Evolutionary conservation across 92 coral and sea anemone genomes (phyloP).

Genomic region (Epizoanthus fatuus): DNA sequence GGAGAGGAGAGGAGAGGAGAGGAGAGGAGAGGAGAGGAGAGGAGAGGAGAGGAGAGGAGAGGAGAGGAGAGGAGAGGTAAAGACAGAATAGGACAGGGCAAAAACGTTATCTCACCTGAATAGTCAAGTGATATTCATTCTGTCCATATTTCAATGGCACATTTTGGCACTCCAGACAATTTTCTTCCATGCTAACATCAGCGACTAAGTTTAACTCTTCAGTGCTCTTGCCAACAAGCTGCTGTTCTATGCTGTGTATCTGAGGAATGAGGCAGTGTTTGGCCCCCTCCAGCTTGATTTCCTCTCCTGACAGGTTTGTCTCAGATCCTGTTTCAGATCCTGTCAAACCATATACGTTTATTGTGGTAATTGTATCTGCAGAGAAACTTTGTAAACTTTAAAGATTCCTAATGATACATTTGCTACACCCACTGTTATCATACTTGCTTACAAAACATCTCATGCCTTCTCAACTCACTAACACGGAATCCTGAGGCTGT

Average conservation of each 20-base stretch:
- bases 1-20: too few species aligned
- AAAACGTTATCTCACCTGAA: constrained; percentile 59
- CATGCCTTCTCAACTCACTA: too few species aligned
- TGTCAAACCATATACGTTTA: neutral
- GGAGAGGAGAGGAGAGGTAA: too few species aligned
- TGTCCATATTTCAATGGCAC: constrained; percentile 83
- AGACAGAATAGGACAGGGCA: too few species aligned
- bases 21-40: too few species aligned
- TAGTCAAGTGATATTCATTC: constrained; percentile 79
- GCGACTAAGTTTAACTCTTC: constrained; percentile 76
- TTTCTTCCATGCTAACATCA: constrained; percentile 67
- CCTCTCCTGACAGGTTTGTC: neutral
- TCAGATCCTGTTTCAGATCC: constrained; percentile 4
- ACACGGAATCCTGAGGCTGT: too few species aligned
- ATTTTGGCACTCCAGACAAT: constrained; percentile 75
- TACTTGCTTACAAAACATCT: too few species aligned
- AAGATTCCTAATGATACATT: neutral
- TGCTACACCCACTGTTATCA: too few species aligned
- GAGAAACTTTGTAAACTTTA: neutral
- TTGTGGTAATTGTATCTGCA: neutral
- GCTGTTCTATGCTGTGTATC: constrained; percentile 37
- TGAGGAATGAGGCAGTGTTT: constrained; percentile 6
- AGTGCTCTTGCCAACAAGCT: constrained; percentile 67
- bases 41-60: too few species aligned
- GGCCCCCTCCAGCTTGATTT: constrained; percentile 1